Evolutionary conservation across 2,113 vertebrate species (phyloP).

Genomic region (Pangasianodon hypophthalmus): DNA sequence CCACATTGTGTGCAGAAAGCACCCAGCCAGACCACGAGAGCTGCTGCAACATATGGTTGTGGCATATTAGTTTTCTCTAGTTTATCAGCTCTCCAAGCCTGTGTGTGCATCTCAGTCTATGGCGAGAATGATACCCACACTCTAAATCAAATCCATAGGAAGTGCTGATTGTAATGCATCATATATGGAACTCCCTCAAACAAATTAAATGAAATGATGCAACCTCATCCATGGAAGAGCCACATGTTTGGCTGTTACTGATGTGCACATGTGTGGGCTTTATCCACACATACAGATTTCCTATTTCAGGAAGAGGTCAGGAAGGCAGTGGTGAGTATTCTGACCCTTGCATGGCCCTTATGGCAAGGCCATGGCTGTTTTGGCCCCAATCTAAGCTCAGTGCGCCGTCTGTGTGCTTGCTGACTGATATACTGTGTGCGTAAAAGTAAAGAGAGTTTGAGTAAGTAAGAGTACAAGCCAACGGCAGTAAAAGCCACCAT

Average conservation of each 20-base stretch:
- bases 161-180: background rate
- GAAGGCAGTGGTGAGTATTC: background rate
- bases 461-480: constrained; percentile 64
- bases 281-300: background rate
- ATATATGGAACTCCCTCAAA: constrained; percentile 6
- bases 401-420: constrained; percentile 40
- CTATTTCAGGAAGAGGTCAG: constrained; percentile 9
- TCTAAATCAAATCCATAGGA: background rate
- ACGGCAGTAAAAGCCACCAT: constrained; percentile 66
- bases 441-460: constrained; percentile 66
- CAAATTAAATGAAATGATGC: background rate
- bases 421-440: constrained; percentile 67
- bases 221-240: background rate
- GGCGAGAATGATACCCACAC: background rate
- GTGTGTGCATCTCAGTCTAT: background rate
- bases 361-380: constrained; percentile 36
- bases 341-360: constrained; percentile 39
- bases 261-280: constrained; percentile 17
- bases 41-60: constrained; percentile 1
- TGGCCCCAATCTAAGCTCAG: constrained; percentile 6
- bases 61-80: background rate
- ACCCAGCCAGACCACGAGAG: constrained; percentile 13
- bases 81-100: background rate
- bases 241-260: constrained; percentile 18
- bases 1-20: constrained; percentile 29